A percentile compares a stretch with the other conserved stretches of the same genome.
phyloP scores from a whole-genome alignment of 2,888 invertebrate species.

The Dolichopus griseipennis region DNA sequence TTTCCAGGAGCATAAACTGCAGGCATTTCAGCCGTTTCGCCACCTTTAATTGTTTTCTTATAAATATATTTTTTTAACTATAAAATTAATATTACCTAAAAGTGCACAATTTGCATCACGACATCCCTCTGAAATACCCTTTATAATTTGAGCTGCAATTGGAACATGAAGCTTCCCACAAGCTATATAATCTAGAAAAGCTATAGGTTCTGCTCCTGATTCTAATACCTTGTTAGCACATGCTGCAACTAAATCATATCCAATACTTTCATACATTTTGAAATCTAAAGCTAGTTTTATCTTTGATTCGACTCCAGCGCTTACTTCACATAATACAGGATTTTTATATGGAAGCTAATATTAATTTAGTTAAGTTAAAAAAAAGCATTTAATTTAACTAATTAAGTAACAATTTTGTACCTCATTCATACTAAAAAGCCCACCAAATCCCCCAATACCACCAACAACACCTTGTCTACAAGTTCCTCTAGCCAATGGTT shows the following conservation, averaged over 20 bases:
- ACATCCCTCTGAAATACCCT: constrained; percentile 85
- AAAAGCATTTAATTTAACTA: not conserved
- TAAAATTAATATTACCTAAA: constrained; percentile 53
- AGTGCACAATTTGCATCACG: constrained; percentile 75
- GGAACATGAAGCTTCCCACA: constrained; percentile 75
- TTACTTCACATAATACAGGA: constrained; percentile 85
- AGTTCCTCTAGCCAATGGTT: constrained; percentile 71
- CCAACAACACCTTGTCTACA: constrained; percentile 70
- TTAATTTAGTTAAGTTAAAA: not conserved
- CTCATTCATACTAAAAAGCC: constrained; percentile 77
- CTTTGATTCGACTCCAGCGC: constrained; percentile 96
- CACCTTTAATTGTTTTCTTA: constrained; percentile 42
- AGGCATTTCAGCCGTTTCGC: constrained; percentile 98
- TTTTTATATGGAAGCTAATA: constrained; percentile 50
- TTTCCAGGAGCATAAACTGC: constrained; percentile 79
- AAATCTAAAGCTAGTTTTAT: constrained; percentile 79
- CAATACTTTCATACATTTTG: constrained; percentile 72
- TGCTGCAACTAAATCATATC: constrained; percentile 95
- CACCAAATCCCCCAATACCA: constrained; percentile 86
- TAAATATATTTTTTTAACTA: not conserved
- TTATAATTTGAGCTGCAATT: constrained; percentile 67
- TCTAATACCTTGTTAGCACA: constrained; percentile 95
- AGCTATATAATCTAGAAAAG: constrained; percentile 95
- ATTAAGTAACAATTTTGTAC: constrained; percentile 27
- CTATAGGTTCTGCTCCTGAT: constrained; percentile 90